phyloP scores from a whole-genome alignment of 1,140 invertebrate genomes.

The Ceratina calcarata region DNA sequence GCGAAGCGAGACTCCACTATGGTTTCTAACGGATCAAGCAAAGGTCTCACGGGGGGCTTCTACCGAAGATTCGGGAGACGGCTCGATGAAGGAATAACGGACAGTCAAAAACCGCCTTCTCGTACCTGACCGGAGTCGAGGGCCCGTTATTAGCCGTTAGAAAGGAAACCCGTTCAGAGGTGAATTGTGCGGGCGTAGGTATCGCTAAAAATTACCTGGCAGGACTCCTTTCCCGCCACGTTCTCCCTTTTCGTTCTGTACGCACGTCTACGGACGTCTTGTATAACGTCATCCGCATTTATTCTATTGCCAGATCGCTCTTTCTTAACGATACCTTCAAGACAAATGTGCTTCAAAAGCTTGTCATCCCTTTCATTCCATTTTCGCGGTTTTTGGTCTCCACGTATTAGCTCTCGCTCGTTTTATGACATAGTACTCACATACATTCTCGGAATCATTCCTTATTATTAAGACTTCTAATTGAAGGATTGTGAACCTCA shows the following conservation, averaged over 20 bases:
- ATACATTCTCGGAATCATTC: no score
- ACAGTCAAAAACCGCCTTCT: conserved; percentile 68
- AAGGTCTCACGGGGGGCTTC: conserved; percentile 30
- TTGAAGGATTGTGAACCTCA: no score
- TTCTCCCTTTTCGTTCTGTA: background rate
- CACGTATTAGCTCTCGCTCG: no score
- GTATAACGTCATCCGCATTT: background rate
- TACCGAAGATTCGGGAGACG: conserved; percentile 37
- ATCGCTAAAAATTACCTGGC: conserved; percentile 32
- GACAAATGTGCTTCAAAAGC: no score
- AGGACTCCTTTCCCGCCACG: conserved; percentile 2
- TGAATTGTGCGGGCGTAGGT: conserved; percentile 31
- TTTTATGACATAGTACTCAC: no score
- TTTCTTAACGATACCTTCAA: no score
- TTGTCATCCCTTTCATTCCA: no score
- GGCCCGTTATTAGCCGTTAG: conserved; percentile 75
- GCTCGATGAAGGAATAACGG: conserved; percentile 71
- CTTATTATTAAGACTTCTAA: no score
- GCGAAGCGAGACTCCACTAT: conserved; percentile 41
- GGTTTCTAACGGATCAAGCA: conserved; percentile 69
- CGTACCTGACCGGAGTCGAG: conserved; percentile 16
- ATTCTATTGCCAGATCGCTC: no score
- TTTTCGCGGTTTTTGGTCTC: no score
- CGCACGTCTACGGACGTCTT: background rate
- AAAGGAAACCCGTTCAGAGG: conserved; percentile 72